Percentiles rank a stretch among this genome's conserved stretches.
These are phyloP conservation scores for Thymelicus lineola DNA, from an alignment of 2,888 invertebrate species.

Conservation along the genomic window DNA sequence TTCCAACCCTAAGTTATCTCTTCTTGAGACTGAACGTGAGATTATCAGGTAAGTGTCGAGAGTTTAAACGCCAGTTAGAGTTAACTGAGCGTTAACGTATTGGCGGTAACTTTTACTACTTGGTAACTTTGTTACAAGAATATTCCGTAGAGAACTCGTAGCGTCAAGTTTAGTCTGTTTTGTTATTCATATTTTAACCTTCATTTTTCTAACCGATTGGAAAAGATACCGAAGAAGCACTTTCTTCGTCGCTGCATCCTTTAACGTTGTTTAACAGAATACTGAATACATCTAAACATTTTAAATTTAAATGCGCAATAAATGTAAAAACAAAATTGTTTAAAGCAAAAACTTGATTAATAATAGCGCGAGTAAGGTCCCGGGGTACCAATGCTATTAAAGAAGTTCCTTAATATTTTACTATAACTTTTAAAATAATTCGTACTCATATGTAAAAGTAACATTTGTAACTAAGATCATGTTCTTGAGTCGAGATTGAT, in stretches of 20 bases:
- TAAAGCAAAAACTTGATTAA: no score
- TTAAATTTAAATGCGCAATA: background rate
- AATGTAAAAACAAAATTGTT: no score
- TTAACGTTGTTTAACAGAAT: background rate
- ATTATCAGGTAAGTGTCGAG: slow-evolving; percentile 6
- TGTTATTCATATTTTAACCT: slow-evolving; percentile 23
- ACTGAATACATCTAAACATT: background rate
- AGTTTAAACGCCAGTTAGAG: slow-evolving; percentile 5
- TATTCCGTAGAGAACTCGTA: background rate
- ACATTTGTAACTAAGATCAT: no score
- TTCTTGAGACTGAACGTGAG: background rate
- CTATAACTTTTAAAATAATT: no score
- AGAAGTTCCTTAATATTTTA: no score
- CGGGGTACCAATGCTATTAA: no score
- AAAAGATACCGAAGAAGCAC: background rate
- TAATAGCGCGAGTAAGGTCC: no score
- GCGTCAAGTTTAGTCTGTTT: slow-evolving; percentile 9
- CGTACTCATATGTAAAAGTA: no score
- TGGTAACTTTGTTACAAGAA: slow-evolving; percentile 12
- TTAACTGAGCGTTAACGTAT: slow-evolving; percentile 13
- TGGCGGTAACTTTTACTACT: slow-evolving; percentile 6
- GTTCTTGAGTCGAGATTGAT: no score
- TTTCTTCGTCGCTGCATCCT: background rate
- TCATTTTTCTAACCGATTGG: slow-evolving; percentile 16
- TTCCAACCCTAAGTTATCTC: background rate